phyloP scores from a whole-genome alignment of 2,888 invertebrate genomes.

The Epinotia ramella region DNA sequence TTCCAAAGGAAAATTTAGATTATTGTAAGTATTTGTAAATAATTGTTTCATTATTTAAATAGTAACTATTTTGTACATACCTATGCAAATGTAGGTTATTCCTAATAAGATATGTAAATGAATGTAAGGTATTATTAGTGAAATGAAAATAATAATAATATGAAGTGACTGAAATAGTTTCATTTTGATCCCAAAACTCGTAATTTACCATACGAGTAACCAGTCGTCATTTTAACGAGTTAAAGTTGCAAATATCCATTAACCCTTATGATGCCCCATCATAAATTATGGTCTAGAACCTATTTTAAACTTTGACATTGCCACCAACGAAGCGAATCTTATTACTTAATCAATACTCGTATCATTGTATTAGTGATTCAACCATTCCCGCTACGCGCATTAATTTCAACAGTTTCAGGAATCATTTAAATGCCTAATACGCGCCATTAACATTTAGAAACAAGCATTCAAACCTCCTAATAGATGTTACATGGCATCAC shows the following conservation, averaged over 20 bases:
- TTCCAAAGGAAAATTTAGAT: conserved; percentile 79
- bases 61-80: conserved; percentile 40
- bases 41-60: conserved; percentile 33
- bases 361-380: conserved; percentile 52
- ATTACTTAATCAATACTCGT: conserved; percentile 49
- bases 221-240: neutral
- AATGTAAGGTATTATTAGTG: conserved; percentile 19
- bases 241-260: neutral
- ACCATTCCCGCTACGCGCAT: conserved; percentile 61
- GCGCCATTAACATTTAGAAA: conserved; percentile 71
- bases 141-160: conserved; percentile 32
- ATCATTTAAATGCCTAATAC: conserved; percentile 78
- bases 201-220: neutral
- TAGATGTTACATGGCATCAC: conserved; percentile 69
- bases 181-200: neutral
- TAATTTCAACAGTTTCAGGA: conserved; percentile 76
- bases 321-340: conserved; percentile 32
- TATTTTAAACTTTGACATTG: neutral
- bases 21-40: conserved; percentile 37
- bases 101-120: conserved; percentile 28
- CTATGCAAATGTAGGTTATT: conserved; percentile 28
- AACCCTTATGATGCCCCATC: neutral
- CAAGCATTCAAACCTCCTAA: conserved; percentile 69
- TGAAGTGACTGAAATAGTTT: conserved; percentile 3
- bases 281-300: neutral